Conservation (phyloP, 1,140 invertebrate species). For the Dendroctonus valens region DNA sequence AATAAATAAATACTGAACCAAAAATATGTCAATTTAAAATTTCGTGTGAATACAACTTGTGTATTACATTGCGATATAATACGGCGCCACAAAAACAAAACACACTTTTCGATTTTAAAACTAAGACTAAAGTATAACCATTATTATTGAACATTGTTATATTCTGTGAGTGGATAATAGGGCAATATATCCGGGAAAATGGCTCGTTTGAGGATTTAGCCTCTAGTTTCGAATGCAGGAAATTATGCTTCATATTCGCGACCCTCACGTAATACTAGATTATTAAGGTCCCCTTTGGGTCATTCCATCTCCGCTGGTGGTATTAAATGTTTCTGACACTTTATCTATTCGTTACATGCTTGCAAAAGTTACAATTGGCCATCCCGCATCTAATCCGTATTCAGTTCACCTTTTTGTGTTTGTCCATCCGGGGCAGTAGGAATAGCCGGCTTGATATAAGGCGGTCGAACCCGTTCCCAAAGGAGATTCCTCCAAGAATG, state of each 20-base stretch:
- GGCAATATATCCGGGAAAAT: no score
- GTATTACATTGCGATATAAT: no score
- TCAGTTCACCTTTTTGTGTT: constrained; percentile 33
- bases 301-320: constrained; percentile 29
- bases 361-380: constrained; percentile 36
- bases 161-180: no score
- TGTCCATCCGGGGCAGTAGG: constrained; percentile 31
- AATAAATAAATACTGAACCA: no score
- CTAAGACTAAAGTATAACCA: no score
- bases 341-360: constrained; percentile 41
- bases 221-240: constrained; percentile 31
- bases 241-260: constrained; percentile 35
- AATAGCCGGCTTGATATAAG: constrained; percentile 44
- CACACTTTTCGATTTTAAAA: no score
- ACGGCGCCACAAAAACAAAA: no score
- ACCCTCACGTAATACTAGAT: constrained; percentile 40
- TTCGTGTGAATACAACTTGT: no score
- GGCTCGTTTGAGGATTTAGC: no score
- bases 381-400: constrained; percentile 37
- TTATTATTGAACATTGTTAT: no score
- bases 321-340: constrained; percentile 38
- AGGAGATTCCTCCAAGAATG: constrained; percentile 42
- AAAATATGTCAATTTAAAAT: no score
- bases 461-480: constrained; percentile 42
- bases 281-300: constrained; percentile 34